Evolutionary conservation across 2,888 invertebrate species (phyloP), one percentile per base, ranked within the genome.

Genomic region (Parochlus steinenii): DNA sequence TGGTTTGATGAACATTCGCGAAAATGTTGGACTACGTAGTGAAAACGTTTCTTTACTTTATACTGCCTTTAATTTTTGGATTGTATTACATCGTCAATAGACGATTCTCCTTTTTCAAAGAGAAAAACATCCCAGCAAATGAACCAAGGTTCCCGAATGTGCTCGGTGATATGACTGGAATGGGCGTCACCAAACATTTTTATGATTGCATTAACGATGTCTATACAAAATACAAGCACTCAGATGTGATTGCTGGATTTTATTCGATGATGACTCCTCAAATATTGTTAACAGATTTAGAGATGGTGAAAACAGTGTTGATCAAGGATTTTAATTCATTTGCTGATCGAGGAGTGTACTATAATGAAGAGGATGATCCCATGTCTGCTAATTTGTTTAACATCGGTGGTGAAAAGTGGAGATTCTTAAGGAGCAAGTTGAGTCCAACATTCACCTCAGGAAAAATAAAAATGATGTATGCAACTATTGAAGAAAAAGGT

Each of bases 271-370:
- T 23, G 17, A 6, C 19, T 15, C 36, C 39, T 4, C 19, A 26
- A 12, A 12, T 34, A 10, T 8, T 39, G 2, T 22, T 20, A 6
- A 27, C 32, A 4, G 39, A 39, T 25, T 14, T 29, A 15, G 36
- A 36, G 4, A 18, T 39, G 2, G n/a, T 32, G 10, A 35, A 36
- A 11, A 16, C 14, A 15, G 29, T 39, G 7, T 15, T 28, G 7
- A 19, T 39, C 2, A 35, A 36, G 25, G 39, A 39, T 32, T 39
- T 39, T 23, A 24, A 29, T 24, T 16, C 23, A 8, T 36, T 36
- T 16, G n/a, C 19, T 3, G 26, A 36, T 11, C 36, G 36, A 2
- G 30, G 36, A 30, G n/a, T 29, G 4, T 36, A 10, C n/a, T 29
- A 30, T 3, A 36, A 36, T 28, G 36, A 36, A 24, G 30, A 36